phyloP scores from a whole-genome alignment of 2,888 invertebrate genomes.

The Teleiodes luculella region DNA sequence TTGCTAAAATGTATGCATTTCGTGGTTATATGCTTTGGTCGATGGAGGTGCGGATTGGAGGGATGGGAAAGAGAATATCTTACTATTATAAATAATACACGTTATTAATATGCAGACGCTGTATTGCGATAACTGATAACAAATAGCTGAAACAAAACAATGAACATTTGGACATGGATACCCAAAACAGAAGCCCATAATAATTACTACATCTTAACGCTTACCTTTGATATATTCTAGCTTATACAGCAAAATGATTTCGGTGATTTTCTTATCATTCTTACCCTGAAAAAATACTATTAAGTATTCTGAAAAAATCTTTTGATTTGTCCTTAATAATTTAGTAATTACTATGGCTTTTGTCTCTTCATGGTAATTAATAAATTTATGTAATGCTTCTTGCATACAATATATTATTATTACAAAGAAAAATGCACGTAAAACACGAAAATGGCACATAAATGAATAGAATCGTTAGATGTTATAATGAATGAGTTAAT shows the following conservation, averaged over 20 bases:
- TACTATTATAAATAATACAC: constrained; percentile 43
- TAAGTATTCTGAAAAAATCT: constrained; percentile 24
- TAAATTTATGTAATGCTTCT: neutral
- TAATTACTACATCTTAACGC: constrained; percentile 20
- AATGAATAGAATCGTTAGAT: constrained; percentile 3
- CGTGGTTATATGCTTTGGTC: neutral
- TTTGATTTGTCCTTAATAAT: neutral
- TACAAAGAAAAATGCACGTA: neutral
- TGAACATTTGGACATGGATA: constrained; percentile 22
- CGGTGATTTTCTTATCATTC: constrained; percentile 54
- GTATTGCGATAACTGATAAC: constrained; percentile 32
- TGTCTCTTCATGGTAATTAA: constrained; percentile 17
- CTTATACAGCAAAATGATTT: constrained; percentile 68
- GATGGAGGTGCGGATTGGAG: no score
- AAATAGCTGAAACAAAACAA: constrained; percentile 25
- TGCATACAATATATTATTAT: no score
- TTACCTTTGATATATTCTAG: constrained; percentile 52
- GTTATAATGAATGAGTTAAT: neutral
- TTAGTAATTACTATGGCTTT: constrained; percentile 49
- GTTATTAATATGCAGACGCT: constrained; percentile 33
- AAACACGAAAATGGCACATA: neutral
- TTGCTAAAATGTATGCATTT: no score
- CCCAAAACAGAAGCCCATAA: constrained; percentile 59
- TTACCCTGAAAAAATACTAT: constrained; percentile 56
- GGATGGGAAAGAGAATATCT: neutral